Conservation (phyloP, 2,888 invertebrate species). For the Eustalomyia histrio region DNA sequence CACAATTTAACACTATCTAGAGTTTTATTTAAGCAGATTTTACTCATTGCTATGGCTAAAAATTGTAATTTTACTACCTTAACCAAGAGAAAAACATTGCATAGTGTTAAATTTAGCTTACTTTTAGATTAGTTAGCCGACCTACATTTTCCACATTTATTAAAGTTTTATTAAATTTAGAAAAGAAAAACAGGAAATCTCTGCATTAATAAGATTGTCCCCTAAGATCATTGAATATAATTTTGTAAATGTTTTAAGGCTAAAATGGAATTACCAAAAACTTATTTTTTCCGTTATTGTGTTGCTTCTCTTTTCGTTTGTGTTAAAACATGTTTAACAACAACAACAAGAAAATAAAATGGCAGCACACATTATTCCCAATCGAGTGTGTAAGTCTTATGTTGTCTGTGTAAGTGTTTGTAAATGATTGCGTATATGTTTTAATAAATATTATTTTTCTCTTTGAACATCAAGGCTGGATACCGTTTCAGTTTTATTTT, state of each 20-base stretch:
- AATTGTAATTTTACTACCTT: too few relatives aligned
- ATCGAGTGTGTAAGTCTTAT: background rate
- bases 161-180: background rate
- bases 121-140: too few relatives aligned
- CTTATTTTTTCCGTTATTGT: constrained; percentile 12
- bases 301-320: background rate
- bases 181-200: constrained; percentile 9
- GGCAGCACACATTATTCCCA: background rate
- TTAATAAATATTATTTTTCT: too few relatives aligned
- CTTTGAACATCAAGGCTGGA: too few relatives aligned
- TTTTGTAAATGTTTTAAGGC: constrained; percentile 27
- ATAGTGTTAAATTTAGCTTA: too few relatives aligned
- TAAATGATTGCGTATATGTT: too few relatives aligned
- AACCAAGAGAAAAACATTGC: too few relatives aligned
- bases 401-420: background rate
- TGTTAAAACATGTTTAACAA: background rate
- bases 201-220: constrained; percentile 9
- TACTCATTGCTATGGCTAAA: too few relatives aligned
- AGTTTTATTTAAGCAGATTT: too few relatives aligned
- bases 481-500: too few relatives aligned
- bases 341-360: background rate
- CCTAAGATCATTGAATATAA: constrained; percentile 23
- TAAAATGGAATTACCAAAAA: constrained; percentile 38
- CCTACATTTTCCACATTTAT: constrained; percentile 4
- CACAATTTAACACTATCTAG: too few relatives aligned